A percentile compares a stretch with the other conserved stretches of the same genome.
phyloP scores from a whole-genome alignment of 2,797 vertebrate species.

The Ctenopoma kingsleyae region DNA sequence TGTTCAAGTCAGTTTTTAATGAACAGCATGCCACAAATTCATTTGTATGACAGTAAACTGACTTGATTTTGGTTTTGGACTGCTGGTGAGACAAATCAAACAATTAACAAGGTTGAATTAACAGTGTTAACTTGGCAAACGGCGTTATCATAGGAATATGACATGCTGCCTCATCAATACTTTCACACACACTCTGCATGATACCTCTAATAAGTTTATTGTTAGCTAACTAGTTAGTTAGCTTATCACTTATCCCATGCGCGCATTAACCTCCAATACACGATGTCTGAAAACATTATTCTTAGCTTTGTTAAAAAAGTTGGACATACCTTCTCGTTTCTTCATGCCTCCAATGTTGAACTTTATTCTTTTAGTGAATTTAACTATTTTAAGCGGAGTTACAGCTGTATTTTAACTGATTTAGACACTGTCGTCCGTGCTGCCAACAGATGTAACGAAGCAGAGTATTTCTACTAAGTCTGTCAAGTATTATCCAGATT shows the following conservation, averaged over 20 bases:
- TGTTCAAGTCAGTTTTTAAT: too few species aligned
- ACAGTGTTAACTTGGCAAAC: neutral
- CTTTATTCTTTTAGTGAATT: neutral
- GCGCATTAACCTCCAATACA: neutral
- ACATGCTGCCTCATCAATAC: neutral
- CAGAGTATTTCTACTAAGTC: neutral
- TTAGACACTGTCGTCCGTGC: conserved; percentile 2
- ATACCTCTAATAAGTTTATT: neutral
- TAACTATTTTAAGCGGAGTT: neutral
- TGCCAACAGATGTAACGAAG: neutral
- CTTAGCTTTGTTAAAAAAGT: neutral
- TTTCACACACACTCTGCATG: neutral
- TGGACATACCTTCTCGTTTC: conserved; percentile 72
- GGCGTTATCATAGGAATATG: neutral
- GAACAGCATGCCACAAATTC: too few species aligned
- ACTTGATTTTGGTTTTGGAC: too few species aligned
- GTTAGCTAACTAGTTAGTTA: neutral
- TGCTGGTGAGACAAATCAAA: too few species aligned
- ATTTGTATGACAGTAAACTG: too few species aligned
- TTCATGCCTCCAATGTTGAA: conserved; percentile 62
- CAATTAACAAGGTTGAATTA: too few species aligned
- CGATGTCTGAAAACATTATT: neutral
- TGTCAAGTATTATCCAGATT: too few species aligned
- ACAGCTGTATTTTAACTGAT: neutral
- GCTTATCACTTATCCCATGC: neutral